A percentile compares a stretch with the other conserved stretches of the same genome.
These are phyloP conservation scores for Ecliptopera silaceata DNA, from an alignment of 2,888 invertebrate genomes.

Conservation along the genomic window DNA sequence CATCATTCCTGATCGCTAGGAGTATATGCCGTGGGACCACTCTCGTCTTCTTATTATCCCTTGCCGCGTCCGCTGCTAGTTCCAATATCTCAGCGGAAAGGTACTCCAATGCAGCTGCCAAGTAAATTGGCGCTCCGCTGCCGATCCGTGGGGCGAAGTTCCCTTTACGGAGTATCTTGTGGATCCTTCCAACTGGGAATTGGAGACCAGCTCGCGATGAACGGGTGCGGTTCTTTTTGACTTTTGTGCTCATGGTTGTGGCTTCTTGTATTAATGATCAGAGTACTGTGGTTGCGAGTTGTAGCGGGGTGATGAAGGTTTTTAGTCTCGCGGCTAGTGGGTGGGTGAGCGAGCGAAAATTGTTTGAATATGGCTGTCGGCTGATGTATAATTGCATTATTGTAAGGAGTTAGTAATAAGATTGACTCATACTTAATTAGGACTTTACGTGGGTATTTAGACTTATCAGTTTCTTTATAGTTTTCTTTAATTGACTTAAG, in stretches of 20 bases:
- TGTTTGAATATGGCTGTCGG: too few species aligned
- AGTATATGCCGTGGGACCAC: conserved; percentile 57
- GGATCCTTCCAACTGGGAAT: conserved; percentile 83
- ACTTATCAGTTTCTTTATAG: too few species aligned
- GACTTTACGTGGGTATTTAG: too few species aligned
- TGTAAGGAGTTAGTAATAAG: too few species aligned
- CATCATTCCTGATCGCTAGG: conserved; percentile 62
- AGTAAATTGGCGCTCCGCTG: conserved; percentile 80
- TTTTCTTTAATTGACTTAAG: too few species aligned
- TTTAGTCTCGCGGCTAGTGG: conserved; percentile 9
- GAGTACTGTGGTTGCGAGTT: background rate
- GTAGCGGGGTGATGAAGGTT: background rate
- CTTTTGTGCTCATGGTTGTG: conserved; percentile 40
- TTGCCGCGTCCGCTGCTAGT: conserved; percentile 84
- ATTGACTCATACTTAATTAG: too few species aligned
- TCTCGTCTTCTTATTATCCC: conserved; percentile 86
- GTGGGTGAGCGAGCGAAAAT: conserved; percentile 1
- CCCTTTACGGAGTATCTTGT: conserved; percentile 82
- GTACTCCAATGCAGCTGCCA: conserved; percentile 40
- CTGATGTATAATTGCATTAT: too few species aligned
- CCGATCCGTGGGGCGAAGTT: conserved; percentile 84
- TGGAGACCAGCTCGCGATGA: conserved; percentile 78
- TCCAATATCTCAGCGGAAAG: conserved; percentile 86
- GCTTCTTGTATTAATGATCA: background rate
- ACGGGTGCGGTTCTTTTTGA: conserved; percentile 51